Conservation (phyloP, 2,888 invertebrate genomes). For the Drosophila rubida region DNA sequence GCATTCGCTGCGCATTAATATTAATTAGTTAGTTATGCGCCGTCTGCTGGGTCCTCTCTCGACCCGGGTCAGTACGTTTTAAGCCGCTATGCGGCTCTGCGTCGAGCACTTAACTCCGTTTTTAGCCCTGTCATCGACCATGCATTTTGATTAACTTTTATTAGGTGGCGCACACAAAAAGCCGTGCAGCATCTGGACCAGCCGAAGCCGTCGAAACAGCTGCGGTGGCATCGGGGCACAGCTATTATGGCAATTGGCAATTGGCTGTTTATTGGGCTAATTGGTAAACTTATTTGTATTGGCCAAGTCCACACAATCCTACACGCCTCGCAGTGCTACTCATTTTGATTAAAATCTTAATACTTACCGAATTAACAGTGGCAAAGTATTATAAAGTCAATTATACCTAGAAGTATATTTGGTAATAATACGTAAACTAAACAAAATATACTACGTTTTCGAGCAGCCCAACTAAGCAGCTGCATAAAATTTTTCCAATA, state of each 20-base stretch:
- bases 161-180: slow-evolving; percentile 7
- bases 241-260: slow-evolving; percentile 22
- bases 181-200: not conserved
- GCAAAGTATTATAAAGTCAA: too few species aligned
- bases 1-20: slow-evolving; percentile 81
- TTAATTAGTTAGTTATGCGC: slow-evolving; percentile 80
- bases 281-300: slow-evolving; percentile 38
- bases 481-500: too few species aligned
- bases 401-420: too few species aligned
- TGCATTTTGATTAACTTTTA: slow-evolving; percentile 65
- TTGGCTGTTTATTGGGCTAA: slow-evolving; percentile 49
- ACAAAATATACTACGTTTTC: too few species aligned
- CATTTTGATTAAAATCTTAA: not conserved
- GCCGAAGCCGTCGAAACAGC: not conserved
- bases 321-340: not conserved
- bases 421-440: too few species aligned
- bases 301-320: slow-evolving; percentile 1
- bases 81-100: slow-evolving; percentile 31
- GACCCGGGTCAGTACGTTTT: slow-evolving; percentile 36
- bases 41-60: slow-evolving; percentile 24
- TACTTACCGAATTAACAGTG: too few species aligned
- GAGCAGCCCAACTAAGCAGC: too few species aligned
- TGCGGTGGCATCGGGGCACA: not conserved
- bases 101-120: slow-evolving; percentile 54
- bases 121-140: slow-evolving; percentile 46